Conservation (phyloP, 2,888 invertebrate genomes). For the Helleia helle region DNA sequence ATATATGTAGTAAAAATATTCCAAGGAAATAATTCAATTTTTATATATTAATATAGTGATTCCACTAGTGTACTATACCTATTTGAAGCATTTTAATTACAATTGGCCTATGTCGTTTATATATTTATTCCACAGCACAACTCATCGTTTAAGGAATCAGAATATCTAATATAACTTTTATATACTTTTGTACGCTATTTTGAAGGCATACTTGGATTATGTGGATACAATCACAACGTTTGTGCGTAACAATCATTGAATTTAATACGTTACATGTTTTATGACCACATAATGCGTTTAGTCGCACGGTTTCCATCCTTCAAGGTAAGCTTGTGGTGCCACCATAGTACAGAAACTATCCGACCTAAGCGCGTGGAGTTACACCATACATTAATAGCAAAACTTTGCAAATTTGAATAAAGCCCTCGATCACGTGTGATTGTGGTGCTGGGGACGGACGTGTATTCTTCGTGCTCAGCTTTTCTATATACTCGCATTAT, state of each 20-base stretch:
- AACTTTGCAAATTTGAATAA: background rate
- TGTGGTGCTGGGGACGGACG: background rate
- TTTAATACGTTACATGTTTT: slow-evolving; percentile 10
- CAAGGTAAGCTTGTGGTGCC: too few relatives aligned
- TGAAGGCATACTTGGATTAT: slow-evolving; percentile 38
- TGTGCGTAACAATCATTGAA: slow-evolving; percentile 47
- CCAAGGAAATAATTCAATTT: slow-evolving; percentile 44
- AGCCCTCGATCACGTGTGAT: background rate
- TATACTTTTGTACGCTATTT: slow-evolving; percentile 27
- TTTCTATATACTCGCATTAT: background rate
- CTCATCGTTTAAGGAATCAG: background rate
- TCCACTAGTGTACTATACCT: slow-evolving; percentile 42
- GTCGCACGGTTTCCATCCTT: too few relatives aligned
- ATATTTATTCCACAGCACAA: slow-evolving; percentile 15
- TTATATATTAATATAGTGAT: slow-evolving; percentile 29
- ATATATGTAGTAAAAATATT: slow-evolving; percentile 63
- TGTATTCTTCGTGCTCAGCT: background rate
- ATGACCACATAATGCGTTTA: too few relatives aligned
- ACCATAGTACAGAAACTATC: background rate
- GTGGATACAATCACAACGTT: slow-evolving; percentile 42
- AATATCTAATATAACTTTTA: slow-evolving; percentile 15
- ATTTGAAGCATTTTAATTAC: slow-evolving; percentile 51
- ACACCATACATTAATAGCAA: too few relatives aligned
- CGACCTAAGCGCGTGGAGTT: background rate
- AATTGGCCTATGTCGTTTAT: slow-evolving; percentile 34